These are phyloP conservation scores for Melitaea cinxia DNA, from an alignment of 1,140 invertebrate genomes.

Conservation along the genomic window DNA sequence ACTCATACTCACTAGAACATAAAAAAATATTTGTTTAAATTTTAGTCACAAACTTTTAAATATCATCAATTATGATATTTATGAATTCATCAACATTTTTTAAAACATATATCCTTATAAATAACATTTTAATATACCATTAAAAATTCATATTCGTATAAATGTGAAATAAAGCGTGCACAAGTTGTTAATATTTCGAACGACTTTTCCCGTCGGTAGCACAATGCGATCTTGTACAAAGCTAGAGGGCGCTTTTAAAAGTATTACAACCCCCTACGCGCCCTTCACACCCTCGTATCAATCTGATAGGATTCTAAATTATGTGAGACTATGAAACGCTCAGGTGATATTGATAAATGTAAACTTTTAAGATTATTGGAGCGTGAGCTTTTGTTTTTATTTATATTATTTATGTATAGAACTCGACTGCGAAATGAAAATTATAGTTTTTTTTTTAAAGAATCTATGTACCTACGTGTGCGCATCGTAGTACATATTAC, in stretches of 20 bases:
- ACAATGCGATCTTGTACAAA: slow-evolving; percentile 60
- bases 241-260: slow-evolving; percentile 68
- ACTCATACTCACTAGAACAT: too few relatives aligned
- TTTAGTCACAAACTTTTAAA: too few relatives aligned
- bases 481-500: too few relatives aligned
- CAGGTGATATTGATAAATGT: neutral
- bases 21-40: too few relatives aligned
- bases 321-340: slow-evolving; percentile 12
- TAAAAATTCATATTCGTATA: neutral
- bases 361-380: slow-evolving; percentile 5
- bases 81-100: too few relatives aligned
- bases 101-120: too few relatives aligned
- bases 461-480: too few relatives aligned
- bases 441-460: neutral
- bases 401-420: neutral
- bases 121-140: neutral
- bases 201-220: slow-evolving; percentile 43
- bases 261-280: slow-evolving; percentile 55
- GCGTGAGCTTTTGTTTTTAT: neutral
- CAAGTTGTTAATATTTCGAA: slow-evolving; percentile 32
- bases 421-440: too few relatives aligned
- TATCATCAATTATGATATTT: too few relatives aligned
- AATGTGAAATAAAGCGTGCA: slow-evolving; percentile 16
- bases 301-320: slow-evolving; percentile 37
- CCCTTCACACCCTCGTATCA: slow-evolving; percentile 29